Evolutionary conservation across 2,888 invertebrate genomes (phyloP).

Genomic region (Liposcelis brunnea): DNA sequence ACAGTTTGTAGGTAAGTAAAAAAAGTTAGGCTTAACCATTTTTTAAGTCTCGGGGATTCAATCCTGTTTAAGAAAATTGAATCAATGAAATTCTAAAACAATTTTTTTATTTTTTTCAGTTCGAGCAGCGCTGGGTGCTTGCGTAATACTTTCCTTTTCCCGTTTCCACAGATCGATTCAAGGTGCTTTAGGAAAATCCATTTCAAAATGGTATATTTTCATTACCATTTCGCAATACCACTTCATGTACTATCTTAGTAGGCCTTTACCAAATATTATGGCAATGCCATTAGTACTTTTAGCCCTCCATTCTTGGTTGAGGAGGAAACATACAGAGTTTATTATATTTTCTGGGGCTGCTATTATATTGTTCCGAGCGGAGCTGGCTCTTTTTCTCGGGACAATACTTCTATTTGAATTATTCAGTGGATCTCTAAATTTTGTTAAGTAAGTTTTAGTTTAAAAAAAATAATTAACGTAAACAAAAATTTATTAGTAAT

Average conservation of each 20-base stretch:
- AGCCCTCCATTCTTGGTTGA: slow-evolving; percentile 72
- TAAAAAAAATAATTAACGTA: too few species aligned
- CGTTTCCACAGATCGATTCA: slow-evolving; percentile 55
- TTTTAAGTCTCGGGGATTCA: too few species aligned
- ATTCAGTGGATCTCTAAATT: slow-evolving; percentile 44
- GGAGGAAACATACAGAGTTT: slow-evolving; percentile 53
- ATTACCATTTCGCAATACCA: slow-evolving; percentile 91
- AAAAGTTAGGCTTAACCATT: background rate
- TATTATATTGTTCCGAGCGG: slow-evolving; percentile 78
- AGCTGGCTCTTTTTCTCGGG: slow-evolving; percentile 73
- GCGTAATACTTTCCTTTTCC: slow-evolving; percentile 57
- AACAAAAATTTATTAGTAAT: slow-evolving; percentile 11
- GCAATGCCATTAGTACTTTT: slow-evolving; percentile 75
- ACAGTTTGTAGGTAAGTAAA: slow-evolving; percentile 66
- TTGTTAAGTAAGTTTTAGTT: slow-evolving; percentile 39
- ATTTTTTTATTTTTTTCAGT: slow-evolving; percentile 38
- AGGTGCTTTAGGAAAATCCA: slow-evolving; percentile 58
- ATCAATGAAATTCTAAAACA: background rate
- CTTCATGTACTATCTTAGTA: slow-evolving; percentile 89
- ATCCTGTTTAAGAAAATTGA: too few species aligned
- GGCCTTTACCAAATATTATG: slow-evolving; percentile 90
- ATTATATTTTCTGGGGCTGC: slow-evolving; percentile 72
- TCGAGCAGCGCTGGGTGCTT: slow-evolving; percentile 56
- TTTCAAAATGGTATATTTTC: slow-evolving; percentile 63
- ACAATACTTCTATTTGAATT: slow-evolving; percentile 69